Base-by-base conservation (phyloP, 30 jellyfish, hydroid and myxozoan species). In the Calvadosia cruxmelitensis region DNA sequence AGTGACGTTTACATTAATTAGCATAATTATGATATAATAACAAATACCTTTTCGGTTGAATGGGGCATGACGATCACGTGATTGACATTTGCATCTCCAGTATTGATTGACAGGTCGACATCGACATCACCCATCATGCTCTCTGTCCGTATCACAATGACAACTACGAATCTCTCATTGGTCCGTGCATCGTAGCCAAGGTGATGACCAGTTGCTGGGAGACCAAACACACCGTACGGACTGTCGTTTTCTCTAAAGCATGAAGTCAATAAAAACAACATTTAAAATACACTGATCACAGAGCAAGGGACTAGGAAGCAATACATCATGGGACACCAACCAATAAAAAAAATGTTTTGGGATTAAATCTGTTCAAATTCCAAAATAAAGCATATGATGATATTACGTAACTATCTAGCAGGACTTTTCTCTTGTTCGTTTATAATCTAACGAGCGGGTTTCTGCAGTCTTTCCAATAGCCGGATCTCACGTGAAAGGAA, bases 161-260 rank as follows among this genome's bases (percentile, higher is more conserved):
- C 53, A 27, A 66, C 74, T 34, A 89, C 69, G 16, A 35, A 24
- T 48, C 98, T 67, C 36, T 42, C 74, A 27, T 35, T 13, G 10
- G 78, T 57, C 13, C 78, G 2, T 20, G 89, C 67, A 28, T 49
- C 31, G 68, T 68, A 53, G 20, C 61, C 82, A 27, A 89, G 42
- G 34, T 63, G 33, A 27, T 67, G 63, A 27, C 64, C 65, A 12
- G 90, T 42, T 34, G 63, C 72, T 28, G 29, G 30, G 12, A 89
- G 67, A 23, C 33, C 33, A 66, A 89, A 89, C 0, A 81, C 51
- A 27, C 98, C 98, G 57, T 80, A 83, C 23, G 98, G 98, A 64
- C 75, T 64, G 50, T 78, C 98, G 68, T 89, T 89, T 29, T 82
- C 98, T 61, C 98, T 89, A 68, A 13, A 89, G 62, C 24, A 31